A percentile compares a stretch with the other conserved stretches of the same genome.
Evolutionary conservation across 1,140 invertebrate genomes (phyloP).

Genomic region (Andrena cerasifolii): DNA sequence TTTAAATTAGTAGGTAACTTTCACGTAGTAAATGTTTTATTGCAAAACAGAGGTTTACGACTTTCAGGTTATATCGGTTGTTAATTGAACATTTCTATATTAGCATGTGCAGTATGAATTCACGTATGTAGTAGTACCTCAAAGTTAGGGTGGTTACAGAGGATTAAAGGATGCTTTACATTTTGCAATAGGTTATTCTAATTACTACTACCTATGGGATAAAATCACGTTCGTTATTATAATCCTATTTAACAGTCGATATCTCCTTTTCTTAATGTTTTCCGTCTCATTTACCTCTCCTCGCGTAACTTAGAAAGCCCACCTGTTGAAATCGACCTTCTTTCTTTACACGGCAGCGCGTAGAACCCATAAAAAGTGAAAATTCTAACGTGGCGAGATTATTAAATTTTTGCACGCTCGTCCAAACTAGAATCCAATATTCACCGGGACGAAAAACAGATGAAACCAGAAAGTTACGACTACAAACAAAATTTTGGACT

Average conservation of each 20-base stretch:
- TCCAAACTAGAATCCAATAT: slow-evolving; percentile 2
- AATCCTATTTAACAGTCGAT: not conserved
- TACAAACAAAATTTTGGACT: not conserved
- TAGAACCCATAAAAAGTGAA: slow-evolving; percentile 43
- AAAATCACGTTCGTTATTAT: not conserved
- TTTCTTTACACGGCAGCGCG: slow-evolving; percentile 1
- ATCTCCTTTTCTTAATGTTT: slow-evolving; percentile 9
- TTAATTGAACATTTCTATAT: no score
- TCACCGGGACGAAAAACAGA: not conserved
- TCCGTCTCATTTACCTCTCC: slow-evolving; percentile 39
- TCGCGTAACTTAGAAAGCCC: slow-evolving; percentile 37
- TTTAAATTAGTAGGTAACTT: no score
- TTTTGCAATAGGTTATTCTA: not conserved
- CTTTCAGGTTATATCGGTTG: no score
- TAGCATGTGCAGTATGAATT: no score
- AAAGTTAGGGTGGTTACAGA: no score
- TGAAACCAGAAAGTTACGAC: not conserved
- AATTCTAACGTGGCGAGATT: slow-evolving; percentile 6
- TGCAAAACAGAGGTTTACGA: no score
- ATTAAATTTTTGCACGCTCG: slow-evolving; percentile 6
- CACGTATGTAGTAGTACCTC: no score
- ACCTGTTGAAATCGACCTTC: slow-evolving; percentile 49
- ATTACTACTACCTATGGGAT: not conserved
- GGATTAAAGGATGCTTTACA: no score
- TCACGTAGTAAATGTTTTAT: no score